A percentile compares a stretch with the other conserved stretches of the same genome.
Conservation (phyloP, 2,797 vertebrate genomes). For the Scyliorhinus canicula region DNA sequence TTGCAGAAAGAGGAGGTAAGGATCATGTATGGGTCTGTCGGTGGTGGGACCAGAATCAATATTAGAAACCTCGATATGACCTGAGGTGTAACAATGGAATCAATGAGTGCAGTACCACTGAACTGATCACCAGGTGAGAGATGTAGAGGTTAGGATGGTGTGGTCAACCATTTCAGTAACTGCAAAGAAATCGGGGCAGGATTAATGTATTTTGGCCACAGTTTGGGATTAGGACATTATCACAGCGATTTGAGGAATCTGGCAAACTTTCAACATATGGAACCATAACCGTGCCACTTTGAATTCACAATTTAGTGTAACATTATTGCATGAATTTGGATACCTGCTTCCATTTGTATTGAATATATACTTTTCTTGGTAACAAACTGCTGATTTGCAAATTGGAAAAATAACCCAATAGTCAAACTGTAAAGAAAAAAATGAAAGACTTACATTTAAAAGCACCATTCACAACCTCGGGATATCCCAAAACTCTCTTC, state of each 20-base stretch:
- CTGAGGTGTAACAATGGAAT: background rate
- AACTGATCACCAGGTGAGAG: background rate
- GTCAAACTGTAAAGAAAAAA: background rate
- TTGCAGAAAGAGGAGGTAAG: background rate
- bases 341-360: background rate
- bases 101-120: background rate
- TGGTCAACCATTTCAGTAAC: background rate
- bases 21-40: background rate
- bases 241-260: background rate
- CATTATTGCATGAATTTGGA: background rate
- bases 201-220: background rate
- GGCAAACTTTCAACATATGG: background rate
- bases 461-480: background rate
- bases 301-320: background rate
- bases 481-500: background rate
- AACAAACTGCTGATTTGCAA: background rate
- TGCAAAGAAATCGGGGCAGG: background rate
- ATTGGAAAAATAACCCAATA: background rate
- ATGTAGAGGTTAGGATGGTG: background rate
- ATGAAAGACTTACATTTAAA: background rate
- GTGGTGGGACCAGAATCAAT: background rate
- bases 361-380: background rate
- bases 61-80: background rate
- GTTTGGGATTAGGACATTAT: background rate
- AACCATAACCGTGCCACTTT: background rate